Conservation (phyloP, 2,888 invertebrate genomes). For the Sympetrum striolatum region DNA sequence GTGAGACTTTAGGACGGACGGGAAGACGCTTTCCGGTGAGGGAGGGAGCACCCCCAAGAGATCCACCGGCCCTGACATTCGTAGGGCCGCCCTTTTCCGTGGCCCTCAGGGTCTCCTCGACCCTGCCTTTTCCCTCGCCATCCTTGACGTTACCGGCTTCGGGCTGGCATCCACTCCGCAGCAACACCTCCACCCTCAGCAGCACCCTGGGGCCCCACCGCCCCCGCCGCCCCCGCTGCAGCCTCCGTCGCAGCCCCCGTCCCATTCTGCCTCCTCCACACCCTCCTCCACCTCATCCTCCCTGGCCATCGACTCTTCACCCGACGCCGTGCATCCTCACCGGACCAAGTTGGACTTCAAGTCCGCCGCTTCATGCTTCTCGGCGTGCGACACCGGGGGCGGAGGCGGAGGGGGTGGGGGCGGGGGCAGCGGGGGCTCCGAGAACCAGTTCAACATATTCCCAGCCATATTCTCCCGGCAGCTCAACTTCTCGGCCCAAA, state of each 20-base stretch:
- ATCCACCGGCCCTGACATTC: slow-evolving; percentile 48
- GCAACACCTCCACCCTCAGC: slow-evolving; percentile 3
- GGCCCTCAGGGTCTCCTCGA: slow-evolving; percentile 44
- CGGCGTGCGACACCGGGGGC: slow-evolving; percentile 18
- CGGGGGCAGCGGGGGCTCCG: slow-evolving; percentile 60
- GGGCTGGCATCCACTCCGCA: slow-evolving; percentile 37
- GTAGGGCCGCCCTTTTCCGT: slow-evolving; percentile 45
- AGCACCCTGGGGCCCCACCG: slow-evolving; percentile 51
- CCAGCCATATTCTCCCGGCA: slow-evolving; percentile 90
- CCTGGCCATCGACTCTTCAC: slow-evolving; percentile 45
- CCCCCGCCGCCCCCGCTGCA: slow-evolving; percentile 46
- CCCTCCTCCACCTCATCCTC: slow-evolving; percentile 43
- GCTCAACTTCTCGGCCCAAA: slow-evolving; percentile 78
- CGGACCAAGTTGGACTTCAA: slow-evolving; percentile 50
- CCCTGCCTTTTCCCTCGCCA: slow-evolving; percentile 50
- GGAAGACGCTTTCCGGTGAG: slow-evolving; percentile 60
- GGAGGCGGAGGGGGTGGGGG: slow-evolving; percentile 54
- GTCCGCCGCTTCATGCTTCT: slow-evolving; percentile 44
- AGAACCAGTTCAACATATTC: slow-evolving; percentile 88
- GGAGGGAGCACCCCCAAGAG: slow-evolving; percentile 55
- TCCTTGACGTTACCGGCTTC: slow-evolving; percentile 45
- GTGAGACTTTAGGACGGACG: neutral
- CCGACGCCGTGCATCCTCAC: slow-evolving; percentile 44
- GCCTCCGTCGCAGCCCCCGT: slow-evolving; percentile 28
- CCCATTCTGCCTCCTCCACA: slow-evolving; percentile 14